Evolutionary conservation across 2,113 vertebrate species (phyloP), one percentile per base, ranked within the genome.

Genomic region (Calidris pugnax): DNA sequence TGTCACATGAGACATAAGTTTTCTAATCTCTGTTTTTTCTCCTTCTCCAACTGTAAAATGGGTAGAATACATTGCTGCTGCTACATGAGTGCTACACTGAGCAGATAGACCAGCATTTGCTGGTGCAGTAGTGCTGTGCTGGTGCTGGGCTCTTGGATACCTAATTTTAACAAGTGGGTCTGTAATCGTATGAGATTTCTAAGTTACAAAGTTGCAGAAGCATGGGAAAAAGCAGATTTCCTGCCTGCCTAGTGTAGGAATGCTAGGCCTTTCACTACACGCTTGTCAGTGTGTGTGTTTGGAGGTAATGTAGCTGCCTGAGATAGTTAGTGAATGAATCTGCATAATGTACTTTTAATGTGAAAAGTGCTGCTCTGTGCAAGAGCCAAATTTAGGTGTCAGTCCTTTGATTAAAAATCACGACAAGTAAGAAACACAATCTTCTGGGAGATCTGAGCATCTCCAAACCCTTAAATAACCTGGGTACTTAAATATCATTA

Each of bases 191-290:
- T 68, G 66, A 57, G 35, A 57, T 69, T 73, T 64, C 19, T 19
- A 35, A 41, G 41, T 51, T 82, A 21, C 1, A 15, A 85, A 48
- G 35, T n/a, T 77, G 66, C 28, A 63, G 74, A 53, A 76, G 45
- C 11, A 20, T 16, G 7, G 8, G 35, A 32, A 81, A 75, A 67
- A 26, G 32, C 32, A 73, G 28, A 33, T 78, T 82, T 83, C 32
- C 9, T 6, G n/a, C 28, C 35, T 53, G 17, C 35, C 47, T 15
- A 30, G 23, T 22, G 55, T 39, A 39, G 48, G 39, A 72, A 39
- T 45, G 6, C 27, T 39, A 14, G 0, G 2, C 19, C 27, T 91
- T 73, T 84, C 22, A 8, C 48, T 73, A 43, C 7, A 32, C 0
- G 0, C 15, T 48, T 37, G 5, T 63, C 66, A n/a, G 9, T 45